A percentile compares a stretch with the other conserved stretches of the same genome.
These are phyloP conservation scores for Numida meleagris DNA, from an alignment of 2,113 vertebrate species.

Conservation along the genomic window DNA sequence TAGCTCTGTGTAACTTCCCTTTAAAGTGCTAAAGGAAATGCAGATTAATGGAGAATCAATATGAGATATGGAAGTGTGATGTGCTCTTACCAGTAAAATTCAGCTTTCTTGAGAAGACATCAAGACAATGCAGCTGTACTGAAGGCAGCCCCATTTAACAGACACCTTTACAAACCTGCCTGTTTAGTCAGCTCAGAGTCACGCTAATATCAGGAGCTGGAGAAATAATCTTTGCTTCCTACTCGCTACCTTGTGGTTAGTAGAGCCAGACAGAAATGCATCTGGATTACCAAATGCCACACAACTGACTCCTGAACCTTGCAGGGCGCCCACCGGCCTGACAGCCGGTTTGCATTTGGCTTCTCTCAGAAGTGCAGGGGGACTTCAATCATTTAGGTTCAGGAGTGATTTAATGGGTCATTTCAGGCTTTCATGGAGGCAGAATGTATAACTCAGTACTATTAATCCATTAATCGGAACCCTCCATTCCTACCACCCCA, in stretches of 20 bases:
- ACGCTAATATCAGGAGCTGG: background rate
- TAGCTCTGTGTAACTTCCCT: background rate
- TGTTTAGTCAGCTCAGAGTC: slow-evolving; percentile 28
- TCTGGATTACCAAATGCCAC: background rate
- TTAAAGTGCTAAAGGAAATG: slow-evolving; percentile 19
- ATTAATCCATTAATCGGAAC: background rate
- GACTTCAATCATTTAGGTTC: background rate
- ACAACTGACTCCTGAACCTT: background rate
- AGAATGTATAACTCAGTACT: background rate
- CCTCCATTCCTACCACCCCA: background rate
- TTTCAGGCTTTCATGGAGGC: background rate
- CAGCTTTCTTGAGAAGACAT: background rate
- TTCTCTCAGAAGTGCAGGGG: background rate
- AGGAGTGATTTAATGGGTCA: background rate
- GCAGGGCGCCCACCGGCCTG: background rate
- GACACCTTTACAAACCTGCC: background rate
- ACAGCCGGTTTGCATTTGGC: background rate
- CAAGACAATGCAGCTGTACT: background rate
- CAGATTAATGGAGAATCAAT: slow-evolving; percentile 57
- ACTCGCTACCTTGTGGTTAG: background rate
- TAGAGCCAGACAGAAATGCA: background rate
- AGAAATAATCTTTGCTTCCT: background rate
- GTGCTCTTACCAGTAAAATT: slow-evolving; percentile 9
- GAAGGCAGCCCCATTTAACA: slow-evolving; percentile 33
- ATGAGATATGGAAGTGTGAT: slow-evolving; percentile 54